Conservation (phyloP, 2,888 invertebrate species). For the Pterostichus niger region DNA sequence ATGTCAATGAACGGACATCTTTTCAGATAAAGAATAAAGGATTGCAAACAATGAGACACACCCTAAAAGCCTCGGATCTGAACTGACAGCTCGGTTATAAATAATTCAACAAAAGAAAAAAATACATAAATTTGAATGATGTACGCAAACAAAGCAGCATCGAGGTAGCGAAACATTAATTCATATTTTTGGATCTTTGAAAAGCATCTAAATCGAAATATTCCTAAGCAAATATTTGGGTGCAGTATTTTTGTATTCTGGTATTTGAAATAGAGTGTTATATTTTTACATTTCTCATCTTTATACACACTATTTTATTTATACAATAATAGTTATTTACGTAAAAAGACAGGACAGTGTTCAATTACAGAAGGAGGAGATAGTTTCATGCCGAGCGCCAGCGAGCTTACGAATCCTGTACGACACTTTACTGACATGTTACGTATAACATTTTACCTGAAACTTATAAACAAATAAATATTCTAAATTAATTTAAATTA, state of each 20-base stretch:
- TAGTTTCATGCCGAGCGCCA: no score
- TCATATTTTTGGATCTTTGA: conserved; percentile 13
- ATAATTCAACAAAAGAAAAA: conserved; percentile 48
- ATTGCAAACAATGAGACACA: conserved; percentile 11
- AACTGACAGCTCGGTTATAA: conserved; percentile 10
- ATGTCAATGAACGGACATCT: conserved; percentile 22
- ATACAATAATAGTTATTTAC: no score
- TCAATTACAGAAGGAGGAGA: no score
- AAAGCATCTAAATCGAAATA: conserved; percentile 3
- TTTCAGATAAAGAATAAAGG: conserved; percentile 25
- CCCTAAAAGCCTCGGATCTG: neutral
- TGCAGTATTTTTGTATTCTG: neutral
- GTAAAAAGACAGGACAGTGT: no score
- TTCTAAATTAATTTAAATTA: no score
- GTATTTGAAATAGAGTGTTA: no score
- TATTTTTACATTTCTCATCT: no score
- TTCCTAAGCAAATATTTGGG: conserved; percentile 16
- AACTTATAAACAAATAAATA: no score
- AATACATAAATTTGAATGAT: conserved; percentile 51
- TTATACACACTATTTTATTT: no score
- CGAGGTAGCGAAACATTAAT: conserved; percentile 32
- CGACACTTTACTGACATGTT: no score
- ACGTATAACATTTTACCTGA: no score
- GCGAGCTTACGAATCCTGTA: no score
- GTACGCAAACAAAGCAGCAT: conserved; percentile 13